Base-by-base conservation (phyloP, 1,140 invertebrate genomes). In the Drosophila hydei region DNA sequence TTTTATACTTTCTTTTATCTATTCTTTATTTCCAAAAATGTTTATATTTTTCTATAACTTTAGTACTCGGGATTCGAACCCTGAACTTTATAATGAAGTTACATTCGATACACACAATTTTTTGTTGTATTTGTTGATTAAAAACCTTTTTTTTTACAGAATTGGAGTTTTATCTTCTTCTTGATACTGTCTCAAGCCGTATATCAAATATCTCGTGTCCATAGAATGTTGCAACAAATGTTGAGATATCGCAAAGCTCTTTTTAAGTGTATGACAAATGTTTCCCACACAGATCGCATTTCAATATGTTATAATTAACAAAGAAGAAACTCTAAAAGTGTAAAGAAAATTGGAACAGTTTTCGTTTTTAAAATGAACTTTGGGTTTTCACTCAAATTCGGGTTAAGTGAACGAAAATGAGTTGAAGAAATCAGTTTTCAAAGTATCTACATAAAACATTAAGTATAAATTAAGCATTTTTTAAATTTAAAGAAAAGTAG, bases 211-310 rank as follows among this genome's bases (percentile, higher is more conserved):
- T 33, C 30, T 33, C 1, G 30, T 42, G 16, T 18, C 38, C n/a
- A 14, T 14, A 42, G 38, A 42, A 14, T 42, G n/a, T 14, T 14
- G n/a, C 7, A 40, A 40, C 4, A 16, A 40, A 40, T 40, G 1
- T 33, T 33, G 30, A 33, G 30, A 8, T 8, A 33, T 33, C 4
- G 9, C 38, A 40, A 40, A 40, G 38, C n/a, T 14, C 6, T 6
- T 40, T 16, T 12, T 14, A 40, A 40, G 38, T 14, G 38, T 40
- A n/a, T 7, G 14, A n/a, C 12, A n/a, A 40, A 40, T 14, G 38
- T 18, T 42, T 42, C 38, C 38, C 38, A 42, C 38, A 42, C n/a
- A 42, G 38, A 42, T 42, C 38, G 38, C n/a, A 42, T 40, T 40
- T 33, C 30, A 11, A 11, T 11, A 0, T 33, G 30, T 14, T 40